Conservation (phyloP, 1,140 invertebrate species). For the Colletes latitarsis region DNA sequence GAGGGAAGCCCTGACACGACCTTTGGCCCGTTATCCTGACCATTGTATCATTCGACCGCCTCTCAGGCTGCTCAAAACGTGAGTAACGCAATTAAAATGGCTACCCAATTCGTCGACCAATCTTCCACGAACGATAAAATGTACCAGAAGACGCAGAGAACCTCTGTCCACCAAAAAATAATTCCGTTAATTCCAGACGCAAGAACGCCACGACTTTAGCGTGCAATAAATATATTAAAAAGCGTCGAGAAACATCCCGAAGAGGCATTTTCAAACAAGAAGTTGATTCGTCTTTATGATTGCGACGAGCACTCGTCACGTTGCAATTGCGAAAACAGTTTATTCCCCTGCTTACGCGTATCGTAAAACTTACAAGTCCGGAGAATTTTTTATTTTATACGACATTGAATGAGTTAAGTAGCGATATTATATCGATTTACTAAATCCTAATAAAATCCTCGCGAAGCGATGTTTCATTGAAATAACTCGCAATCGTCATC, state of each 20-base stretch:
- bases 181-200: too few species aligned
- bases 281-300: too few species aligned
- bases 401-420: background rate
- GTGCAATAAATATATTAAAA: too few species aligned
- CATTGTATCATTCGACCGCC: background rate
- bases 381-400: conserved; percentile 1
- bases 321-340: too few species aligned
- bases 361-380: too few species aligned
- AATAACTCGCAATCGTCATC: background rate
- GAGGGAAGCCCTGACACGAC: background rate
- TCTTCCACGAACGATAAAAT: background rate
- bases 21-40: conserved; percentile 1
- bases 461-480: background rate
- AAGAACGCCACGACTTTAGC: too few species aligned
- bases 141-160: background rate
- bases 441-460: background rate
- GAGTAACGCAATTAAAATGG: conserved; percentile 16
- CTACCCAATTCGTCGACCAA: background rate
- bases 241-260: too few species aligned
- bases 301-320: too few species aligned
- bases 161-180: too few species aligned
- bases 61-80: conserved; percentile 24
- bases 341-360: too few species aligned
- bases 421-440: background rate
- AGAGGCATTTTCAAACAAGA: too few species aligned